Conservation (phyloP, 2,888 invertebrate genomes). For the Celastrina argiolus region DNA sequence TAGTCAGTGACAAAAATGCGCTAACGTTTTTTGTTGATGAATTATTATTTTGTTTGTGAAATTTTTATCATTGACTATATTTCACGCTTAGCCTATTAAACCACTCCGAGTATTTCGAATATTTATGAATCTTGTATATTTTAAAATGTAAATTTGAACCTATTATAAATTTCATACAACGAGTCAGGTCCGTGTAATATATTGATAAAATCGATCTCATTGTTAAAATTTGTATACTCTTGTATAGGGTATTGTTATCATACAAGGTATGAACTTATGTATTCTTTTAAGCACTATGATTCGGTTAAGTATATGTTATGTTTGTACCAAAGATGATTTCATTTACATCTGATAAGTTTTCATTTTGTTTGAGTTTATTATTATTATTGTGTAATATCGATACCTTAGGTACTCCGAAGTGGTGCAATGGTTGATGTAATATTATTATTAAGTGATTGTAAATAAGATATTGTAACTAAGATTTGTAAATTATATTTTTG, state of each 20-base stretch:
- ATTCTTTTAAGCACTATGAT: slow-evolving; percentile 51
- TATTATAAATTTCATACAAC: slow-evolving; percentile 45
- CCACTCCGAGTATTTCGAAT: slow-evolving; percentile 43
- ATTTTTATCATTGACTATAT: slow-evolving; percentile 35
- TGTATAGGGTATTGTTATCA: slow-evolving; percentile 73
- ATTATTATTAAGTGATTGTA: slow-evolving; percentile 43
- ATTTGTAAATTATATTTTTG: slow-evolving; percentile 46
- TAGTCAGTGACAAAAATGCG: slow-evolving; percentile 21
- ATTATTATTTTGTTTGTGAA: slow-evolving; percentile 9
- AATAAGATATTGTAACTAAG: slow-evolving; percentile 36
- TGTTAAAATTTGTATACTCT: slow-evolving; percentile 67
- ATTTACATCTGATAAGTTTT: slow-evolving; percentile 51
- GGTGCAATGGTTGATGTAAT: slow-evolving; percentile 63
- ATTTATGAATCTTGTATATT: slow-evolving; percentile 35
- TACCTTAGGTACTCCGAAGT: slow-evolving; percentile 58
- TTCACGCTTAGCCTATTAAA: slow-evolving; percentile 52
- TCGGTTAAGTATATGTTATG: slow-evolving; percentile 47
- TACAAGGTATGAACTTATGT: slow-evolving; percentile 75
- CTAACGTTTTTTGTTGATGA: slow-evolving; percentile 1
- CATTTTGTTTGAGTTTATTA: slow-evolving; percentile 31
- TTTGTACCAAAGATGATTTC: slow-evolving; percentile 74
- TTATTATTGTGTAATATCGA: slow-evolving; percentile 39
- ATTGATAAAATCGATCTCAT: slow-evolving; percentile 73
- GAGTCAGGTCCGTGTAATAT: slow-evolving; percentile 61
- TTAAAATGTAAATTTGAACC: slow-evolving; percentile 2